Base-by-base conservation (phyloP, 1,140 invertebrate genomes). In the Brachionus sp. region DNA sequence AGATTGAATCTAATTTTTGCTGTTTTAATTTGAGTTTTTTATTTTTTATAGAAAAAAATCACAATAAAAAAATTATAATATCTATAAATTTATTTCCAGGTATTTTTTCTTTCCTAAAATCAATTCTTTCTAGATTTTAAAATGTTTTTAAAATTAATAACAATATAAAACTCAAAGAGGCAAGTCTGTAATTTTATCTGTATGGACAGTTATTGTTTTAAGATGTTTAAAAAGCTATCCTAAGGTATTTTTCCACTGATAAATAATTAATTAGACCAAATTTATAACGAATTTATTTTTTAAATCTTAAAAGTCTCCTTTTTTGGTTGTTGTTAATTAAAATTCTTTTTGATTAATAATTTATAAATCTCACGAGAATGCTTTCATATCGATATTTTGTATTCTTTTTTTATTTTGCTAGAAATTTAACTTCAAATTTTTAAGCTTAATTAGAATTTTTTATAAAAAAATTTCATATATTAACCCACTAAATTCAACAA, bases 301-400 rank as follows among this genome's bases (percentile, higher is more conserved):
- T 19, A 57, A 57, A 16, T 57, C 7, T 9, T 19, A 57, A 0
- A 25, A 19, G 16, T 57, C 16, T 3, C 1, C 19, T 57, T 57
- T 57, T 50, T 57, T 57, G 29, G 29, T 29, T 29, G 29, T 57
- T 57, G 50, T 57, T 57, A 57, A 57, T 57, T 57, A 57, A 57
- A 57, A 57, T 57, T 57, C 19, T 57, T 57, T 57, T 57, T 57
- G 50, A 57, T 57, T 57, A 57, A 57, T 57, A 57, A 57, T 57
- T 57, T 23, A 57, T 57, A 57, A 57, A 57, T 57, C 50, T 57
- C 19, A 57, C 19, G 50, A 57, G 50, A 57, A 25, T 23, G 19
- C 5, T 57, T 57, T 23, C 50, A 57, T 57, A 57, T 57, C 19
- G 50, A 57, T 9, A 57, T 57, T 19, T 57, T 57, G 19, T 57